Conservation (phyloP, 2,888 invertebrate genomes). For the Lobophora halterata region DNA sequence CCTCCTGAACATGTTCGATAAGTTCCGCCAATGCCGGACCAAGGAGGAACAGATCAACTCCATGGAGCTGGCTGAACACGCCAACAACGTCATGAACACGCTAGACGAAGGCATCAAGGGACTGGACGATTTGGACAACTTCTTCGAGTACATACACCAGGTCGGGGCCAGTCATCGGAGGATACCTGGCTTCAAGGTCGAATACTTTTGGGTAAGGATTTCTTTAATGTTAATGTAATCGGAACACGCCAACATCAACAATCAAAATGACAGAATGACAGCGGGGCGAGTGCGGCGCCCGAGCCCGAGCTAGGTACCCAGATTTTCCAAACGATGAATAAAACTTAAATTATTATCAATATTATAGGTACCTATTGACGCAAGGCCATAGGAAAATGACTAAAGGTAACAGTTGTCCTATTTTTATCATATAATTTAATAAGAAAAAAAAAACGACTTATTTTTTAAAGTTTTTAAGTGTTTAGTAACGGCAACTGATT, state of each 20-base stretch:
- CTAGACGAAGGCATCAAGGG: slow-evolving; percentile 94
- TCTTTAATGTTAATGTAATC: slow-evolving; percentile 22
- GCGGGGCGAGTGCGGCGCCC: slow-evolving; percentile 8
- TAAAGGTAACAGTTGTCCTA: too few relatives aligned
- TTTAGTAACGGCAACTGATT: too few relatives aligned
- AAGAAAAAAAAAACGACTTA: too few relatives aligned
- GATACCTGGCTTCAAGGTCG: slow-evolving; percentile 92
- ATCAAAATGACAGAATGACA: too few relatives aligned
- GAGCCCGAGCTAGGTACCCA: too few relatives aligned
- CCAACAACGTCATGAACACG: slow-evolving; percentile 93
- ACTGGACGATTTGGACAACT: slow-evolving; percentile 91
- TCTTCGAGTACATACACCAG: slow-evolving; percentile 90
- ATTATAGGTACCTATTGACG: too few relatives aligned
- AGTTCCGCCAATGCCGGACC: slow-evolving; percentile 89
- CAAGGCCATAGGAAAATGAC: too few relatives aligned
- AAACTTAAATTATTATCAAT: too few relatives aligned
- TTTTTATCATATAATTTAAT: too few relatives aligned
- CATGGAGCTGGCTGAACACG: slow-evolving; percentile 92
- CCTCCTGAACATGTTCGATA: slow-evolving; percentile 88
- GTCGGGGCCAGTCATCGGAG: slow-evolving; percentile 91
- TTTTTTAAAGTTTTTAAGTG: too few relatives aligned
- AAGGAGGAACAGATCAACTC: slow-evolving; percentile 90
- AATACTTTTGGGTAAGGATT: slow-evolving; percentile 91
- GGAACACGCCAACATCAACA: too few relatives aligned
- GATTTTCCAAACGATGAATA: too few relatives aligned